These are phyloP conservation scores for Conistra vaccinii DNA, from an alignment of 2,888 invertebrate species.

Conservation along the genomic window DNA sequence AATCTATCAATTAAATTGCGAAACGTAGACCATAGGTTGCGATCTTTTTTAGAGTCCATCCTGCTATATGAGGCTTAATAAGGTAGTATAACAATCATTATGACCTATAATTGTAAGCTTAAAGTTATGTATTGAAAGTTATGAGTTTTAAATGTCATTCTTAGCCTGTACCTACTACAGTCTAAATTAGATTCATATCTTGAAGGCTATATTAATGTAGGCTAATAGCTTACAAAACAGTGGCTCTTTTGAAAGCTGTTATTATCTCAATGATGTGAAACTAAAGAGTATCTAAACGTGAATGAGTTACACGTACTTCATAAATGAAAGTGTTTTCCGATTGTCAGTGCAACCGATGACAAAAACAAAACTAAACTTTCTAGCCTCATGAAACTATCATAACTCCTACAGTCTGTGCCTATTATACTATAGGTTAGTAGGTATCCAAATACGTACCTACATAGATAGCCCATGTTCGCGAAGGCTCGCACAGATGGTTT, in stretches of 20 bases:
- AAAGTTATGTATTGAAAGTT: background rate
- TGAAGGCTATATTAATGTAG: background rate
- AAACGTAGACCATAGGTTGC: background rate
- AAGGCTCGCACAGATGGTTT: too few relatives aligned
- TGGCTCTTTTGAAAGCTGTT: background rate
- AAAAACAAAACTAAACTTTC: background rate
- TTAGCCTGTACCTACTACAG: background rate
- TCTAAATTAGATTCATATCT: background rate
- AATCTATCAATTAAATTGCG: background rate
- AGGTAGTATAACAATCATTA: background rate
- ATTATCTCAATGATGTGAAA: background rate
- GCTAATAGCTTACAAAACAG: background rate
- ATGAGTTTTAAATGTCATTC: constrained; percentile 10
- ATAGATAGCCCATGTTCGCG: too few relatives aligned
- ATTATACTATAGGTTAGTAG: background rate
- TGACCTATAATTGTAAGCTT: constrained; percentile 1
- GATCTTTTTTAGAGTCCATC: background rate
- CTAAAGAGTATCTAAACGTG: background rate
- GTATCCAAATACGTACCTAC: too few relatives aligned
- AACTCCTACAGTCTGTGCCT: background rate
- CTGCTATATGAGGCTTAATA: background rate
- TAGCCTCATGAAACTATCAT: background rate
- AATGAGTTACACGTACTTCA: background rate
- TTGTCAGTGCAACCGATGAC: background rate
- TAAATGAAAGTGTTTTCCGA: background rate